Evolutionary conservation across 1,140 invertebrate genomes (phyloP), one percentile per base, ranked within the genome.

Genomic region (Aradophagus sp.): DNA sequence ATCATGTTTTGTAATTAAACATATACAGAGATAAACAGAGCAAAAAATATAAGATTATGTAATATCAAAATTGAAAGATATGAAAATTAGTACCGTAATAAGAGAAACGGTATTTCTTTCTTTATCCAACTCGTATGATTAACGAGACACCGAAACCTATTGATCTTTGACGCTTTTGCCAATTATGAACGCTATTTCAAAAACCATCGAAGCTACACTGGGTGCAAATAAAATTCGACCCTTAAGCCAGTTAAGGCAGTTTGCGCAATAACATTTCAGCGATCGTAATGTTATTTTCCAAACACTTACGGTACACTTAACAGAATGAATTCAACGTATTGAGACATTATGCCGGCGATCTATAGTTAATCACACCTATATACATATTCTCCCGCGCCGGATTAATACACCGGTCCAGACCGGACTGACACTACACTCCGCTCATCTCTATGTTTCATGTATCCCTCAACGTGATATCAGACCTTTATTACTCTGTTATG

Each of bases 401-500:
- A 74, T 66, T 70, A 74, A 70, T 63, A 67, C 66, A 63, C 50
- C 45, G 39, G 56, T 62, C 50, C 62, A 45, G 44, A 52, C 38
- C 11, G 62, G 50, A 63, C 67, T 67, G 66, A 74, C 66, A 70
- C 55, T 66, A 42, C 50, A 70, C 56, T 53, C 41, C 32, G 50
- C 56, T 74, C 66, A 45, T 63, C 66, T 63, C 66, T 67, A 70
- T 70, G 72, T 74, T 74, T 70, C 66, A 63, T 66, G 62, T 70
- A 69, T 71, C 72, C 66, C 69, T 72, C 69, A 69, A 70, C 65
- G 66, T 69, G 65, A 69, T 70, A 74, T 74, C 72, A 70, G 62
- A 70, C 75, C 76, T 80, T 80, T 77, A 79, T 80, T 77, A 81
- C 77, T 78, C 68, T 74, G 77, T 79, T 79, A 78, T 79, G 73